Conservation (phyloP, 2,797 vertebrate species). For the Coranthus polyacanthus region DNA sequence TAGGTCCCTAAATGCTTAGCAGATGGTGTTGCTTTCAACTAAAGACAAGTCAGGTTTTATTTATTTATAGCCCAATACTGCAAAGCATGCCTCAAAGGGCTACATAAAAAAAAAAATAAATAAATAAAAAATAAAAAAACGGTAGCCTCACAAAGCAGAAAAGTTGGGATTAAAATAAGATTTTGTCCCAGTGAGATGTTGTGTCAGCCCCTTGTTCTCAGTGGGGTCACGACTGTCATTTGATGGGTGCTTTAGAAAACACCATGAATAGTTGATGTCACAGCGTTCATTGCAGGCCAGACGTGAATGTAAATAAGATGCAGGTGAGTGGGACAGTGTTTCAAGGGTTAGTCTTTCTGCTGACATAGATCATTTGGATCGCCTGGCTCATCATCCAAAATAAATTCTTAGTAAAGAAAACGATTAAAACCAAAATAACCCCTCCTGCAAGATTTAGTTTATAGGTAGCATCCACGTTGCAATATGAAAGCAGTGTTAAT, state of each 20-base stretch:
- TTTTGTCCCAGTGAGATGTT: conserved; percentile 6
- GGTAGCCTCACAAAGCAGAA: neutral
- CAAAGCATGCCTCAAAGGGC: conserved; percentile 29
- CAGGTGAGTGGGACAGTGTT: conserved; percentile 60
- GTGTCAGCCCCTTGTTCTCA: conserved; percentile 34
- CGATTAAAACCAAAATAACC: conserved; percentile 29
- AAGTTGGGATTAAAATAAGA: conserved; percentile 17
- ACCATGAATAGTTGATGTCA: conserved; percentile 80
- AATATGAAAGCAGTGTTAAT: conserved; percentile 74
- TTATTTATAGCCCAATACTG: conserved; percentile 32
- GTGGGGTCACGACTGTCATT: conserved; percentile 48
- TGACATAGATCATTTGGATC: conserved; percentile 64
- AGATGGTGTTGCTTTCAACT: conserved; percentile 48
- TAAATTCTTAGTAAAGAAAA: conserved; percentile 8
- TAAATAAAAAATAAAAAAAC: accelerated
- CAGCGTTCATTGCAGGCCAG: conserved; percentile 62
- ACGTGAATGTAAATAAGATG: conserved; percentile 78
- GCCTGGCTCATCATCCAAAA: conserved; percentile 16
- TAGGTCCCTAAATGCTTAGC: conserved; percentile 43
- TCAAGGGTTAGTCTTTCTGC: conserved; percentile 69
- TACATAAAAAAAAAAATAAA: neutral
- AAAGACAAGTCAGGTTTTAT: conserved; percentile 44
- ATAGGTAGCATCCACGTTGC: conserved; percentile 47
- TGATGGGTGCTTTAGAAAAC: conserved; percentile 68
- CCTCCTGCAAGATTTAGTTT: conserved; percentile 21